phyloP scores from a whole-genome alignment of 2,797 vertebrate genomes.

The Pteronotus mesoamericanus region DNA sequence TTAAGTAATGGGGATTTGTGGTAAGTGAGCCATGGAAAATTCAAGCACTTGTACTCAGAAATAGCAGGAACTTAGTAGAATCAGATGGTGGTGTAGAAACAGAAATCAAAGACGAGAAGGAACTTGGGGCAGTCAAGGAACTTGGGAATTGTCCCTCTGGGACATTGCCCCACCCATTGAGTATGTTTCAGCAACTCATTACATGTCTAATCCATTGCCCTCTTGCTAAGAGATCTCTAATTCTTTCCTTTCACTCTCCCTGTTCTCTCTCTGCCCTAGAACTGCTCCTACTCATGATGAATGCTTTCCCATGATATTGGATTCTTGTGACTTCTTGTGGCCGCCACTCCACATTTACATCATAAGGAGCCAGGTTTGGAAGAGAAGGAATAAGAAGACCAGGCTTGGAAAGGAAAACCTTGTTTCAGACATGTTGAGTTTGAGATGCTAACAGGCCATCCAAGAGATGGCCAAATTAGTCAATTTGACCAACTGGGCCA shows the following conservation, averaged over 20 bases:
- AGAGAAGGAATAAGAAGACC: background rate
- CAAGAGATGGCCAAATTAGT: background rate
- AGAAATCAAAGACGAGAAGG: background rate
- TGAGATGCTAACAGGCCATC: background rate
- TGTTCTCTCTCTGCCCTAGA: background rate
- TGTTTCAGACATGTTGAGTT: background rate
- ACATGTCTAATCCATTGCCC: background rate
- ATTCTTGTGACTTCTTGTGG: background rate
- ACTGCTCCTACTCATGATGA: background rate
- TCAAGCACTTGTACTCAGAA: background rate
- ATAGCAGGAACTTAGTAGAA: background rate
- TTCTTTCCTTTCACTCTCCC: background rate
- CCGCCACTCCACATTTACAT: background rate
- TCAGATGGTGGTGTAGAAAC: background rate
- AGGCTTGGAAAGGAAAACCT: background rate
- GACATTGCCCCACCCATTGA: background rate
- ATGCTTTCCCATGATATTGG: background rate
- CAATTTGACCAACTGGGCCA: background rate
- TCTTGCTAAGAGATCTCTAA: background rate
- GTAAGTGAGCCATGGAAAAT: background rate
- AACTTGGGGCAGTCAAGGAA: background rate
- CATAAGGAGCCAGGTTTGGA: background rate
- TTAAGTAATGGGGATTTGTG: background rate
- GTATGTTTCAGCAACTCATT: background rate
- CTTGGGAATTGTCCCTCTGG: background rate